Conservation (phyloP, 2,797 vertebrate genomes). For the Semotilus atromaculatus region DNA sequence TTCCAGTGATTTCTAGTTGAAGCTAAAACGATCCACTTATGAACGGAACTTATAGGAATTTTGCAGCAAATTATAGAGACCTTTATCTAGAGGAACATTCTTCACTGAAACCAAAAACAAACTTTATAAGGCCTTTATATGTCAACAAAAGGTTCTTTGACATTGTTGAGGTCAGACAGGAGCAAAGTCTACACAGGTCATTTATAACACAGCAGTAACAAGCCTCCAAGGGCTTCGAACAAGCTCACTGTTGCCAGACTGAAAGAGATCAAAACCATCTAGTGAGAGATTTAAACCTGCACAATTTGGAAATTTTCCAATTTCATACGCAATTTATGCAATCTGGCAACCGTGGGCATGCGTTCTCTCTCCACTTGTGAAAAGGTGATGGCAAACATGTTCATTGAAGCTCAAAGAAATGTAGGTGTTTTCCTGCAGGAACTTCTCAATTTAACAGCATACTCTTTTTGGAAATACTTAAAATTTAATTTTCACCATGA, state of each 20-base stretch:
- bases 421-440: background rate
- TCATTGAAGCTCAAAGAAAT: background rate
- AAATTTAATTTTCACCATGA: background rate
- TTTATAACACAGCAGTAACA: constrained; percentile 22
- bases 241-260: constrained; percentile 15
- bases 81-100: background rate
- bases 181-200: background rate
- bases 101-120: background rate
- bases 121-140: constrained; percentile 22
- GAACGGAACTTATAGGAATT: background rate
- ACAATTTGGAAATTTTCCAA: background rate
- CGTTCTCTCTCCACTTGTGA: background rate
- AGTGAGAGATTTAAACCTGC: constrained; percentile 20
- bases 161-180: constrained; percentile 23
- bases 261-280: constrained; percentile 8
- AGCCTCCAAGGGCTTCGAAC: constrained; percentile 13
- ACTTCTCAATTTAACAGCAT: background rate
- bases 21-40: background rate
- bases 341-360: background rate
- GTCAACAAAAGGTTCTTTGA: background rate
- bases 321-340: background rate
- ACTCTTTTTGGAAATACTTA: background rate
- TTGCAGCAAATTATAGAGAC: background rate
- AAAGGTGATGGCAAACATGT: background rate
- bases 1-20: constrained; percentile 34